These are phyloP conservation scores for Rhadinocentrus ornatus DNA, from an alignment of 2,797 vertebrate genomes.

Conservation along the genomic window DNA sequence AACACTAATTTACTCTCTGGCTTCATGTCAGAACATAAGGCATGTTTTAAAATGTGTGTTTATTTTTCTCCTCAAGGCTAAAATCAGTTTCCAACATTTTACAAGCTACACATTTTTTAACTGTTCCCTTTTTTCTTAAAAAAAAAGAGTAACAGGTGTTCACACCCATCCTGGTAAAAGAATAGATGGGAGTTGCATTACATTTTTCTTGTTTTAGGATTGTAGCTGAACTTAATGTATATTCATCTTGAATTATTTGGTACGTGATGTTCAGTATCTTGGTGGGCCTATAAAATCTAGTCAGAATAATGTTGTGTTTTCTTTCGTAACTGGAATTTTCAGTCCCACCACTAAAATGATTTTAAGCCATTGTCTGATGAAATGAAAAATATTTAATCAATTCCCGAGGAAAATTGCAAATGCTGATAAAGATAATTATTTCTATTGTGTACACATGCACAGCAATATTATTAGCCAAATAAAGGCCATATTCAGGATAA, in stretches of 20 bases:
- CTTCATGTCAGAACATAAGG: conserved; percentile 19
- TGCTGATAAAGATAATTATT: not conserved
- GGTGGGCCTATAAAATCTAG: not conserved
- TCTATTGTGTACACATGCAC: not conserved
- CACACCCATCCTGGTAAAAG: not conserved
- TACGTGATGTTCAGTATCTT: not conserved
- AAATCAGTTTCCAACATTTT: conserved; percentile 3
- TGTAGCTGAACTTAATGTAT: not conserved
- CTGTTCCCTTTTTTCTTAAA: not conserved
- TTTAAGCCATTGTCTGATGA: not conserved
- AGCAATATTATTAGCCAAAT: not conserved
- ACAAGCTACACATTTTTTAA: not conserved
- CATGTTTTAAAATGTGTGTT: conserved; percentile 3
- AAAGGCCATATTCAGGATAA: not conserved
- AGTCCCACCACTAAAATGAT: not conserved
- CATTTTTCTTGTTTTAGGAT: not conserved
- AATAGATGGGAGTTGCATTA: not conserved
- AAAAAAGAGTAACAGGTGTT: conserved; percentile 3
- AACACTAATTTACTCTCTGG: not conserved
- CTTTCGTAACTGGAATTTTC: not conserved
- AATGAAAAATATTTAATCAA: too few species aligned
- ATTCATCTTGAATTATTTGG: not conserved
- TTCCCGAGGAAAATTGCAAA: too few species aligned
- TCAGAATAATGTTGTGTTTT: not conserved
- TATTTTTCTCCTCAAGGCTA: not conserved